phyloP scores from a whole-genome alignment of 2,113 vertebrate species.

The Muntiacus muntjak region DNA sequence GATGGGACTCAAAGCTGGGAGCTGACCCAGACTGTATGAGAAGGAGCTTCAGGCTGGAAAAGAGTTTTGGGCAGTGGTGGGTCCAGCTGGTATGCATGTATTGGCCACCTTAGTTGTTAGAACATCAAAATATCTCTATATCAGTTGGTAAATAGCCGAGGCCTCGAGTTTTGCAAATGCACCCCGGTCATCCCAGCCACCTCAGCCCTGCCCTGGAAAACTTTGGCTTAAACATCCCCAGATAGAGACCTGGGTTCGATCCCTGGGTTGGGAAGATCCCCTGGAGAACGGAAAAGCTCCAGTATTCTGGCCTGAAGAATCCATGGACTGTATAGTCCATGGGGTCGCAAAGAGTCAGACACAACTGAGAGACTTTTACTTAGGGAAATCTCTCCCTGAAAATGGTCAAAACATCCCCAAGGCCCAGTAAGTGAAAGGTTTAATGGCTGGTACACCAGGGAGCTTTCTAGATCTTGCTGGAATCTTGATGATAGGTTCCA shows the following conservation, averaged over 20 bases:
- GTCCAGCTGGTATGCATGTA: background rate
- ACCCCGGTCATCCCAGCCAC: background rate
- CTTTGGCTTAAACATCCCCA: background rate
- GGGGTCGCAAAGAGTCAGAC: background rate
- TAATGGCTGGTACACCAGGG: background rate
- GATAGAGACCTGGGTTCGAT: background rate
- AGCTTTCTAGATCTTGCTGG: background rate
- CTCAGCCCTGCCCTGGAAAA: background rate
- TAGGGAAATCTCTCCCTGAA: background rate
- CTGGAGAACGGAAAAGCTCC: background rate
- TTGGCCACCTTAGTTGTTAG: background rate
- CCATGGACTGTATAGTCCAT: background rate
- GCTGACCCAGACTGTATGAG: background rate
- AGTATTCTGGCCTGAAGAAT: background rate
- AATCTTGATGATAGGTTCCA: background rate
- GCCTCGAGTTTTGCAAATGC: background rate
- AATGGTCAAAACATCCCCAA: background rate
- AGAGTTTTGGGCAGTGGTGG: background rate
- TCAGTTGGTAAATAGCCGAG: background rate
- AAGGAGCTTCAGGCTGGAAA: background rate
- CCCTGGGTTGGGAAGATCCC: background rate
- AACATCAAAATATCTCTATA: background rate
- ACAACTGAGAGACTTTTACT: background rate
- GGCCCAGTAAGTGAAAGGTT: background rate
- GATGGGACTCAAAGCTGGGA: background rate